Conservation (phyloP, 2,113 vertebrate genomes). For the Triplophysa rosa region DNA sequence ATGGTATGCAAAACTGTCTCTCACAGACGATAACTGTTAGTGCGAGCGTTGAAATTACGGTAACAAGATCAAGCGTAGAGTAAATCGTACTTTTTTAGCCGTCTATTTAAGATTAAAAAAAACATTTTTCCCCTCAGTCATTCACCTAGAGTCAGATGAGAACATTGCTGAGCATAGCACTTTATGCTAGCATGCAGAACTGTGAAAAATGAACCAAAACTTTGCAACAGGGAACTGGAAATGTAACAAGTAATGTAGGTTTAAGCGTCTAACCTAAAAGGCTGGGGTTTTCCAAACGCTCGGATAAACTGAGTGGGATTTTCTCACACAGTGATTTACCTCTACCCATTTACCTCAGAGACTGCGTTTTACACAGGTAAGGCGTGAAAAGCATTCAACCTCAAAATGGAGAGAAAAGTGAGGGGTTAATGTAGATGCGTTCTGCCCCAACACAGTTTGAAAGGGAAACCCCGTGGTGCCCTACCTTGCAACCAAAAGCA, state of each 20-base stretch:
- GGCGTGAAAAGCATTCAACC: slow-evolving; percentile 49
- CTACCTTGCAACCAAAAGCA: slow-evolving; percentile 37
- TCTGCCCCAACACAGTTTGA: slow-evolving; percentile 67
- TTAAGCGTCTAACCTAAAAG: slow-evolving; percentile 7
- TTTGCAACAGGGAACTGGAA: slow-evolving; percentile 17
- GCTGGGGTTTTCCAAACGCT: slow-evolving; percentile 50
- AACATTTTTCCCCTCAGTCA: not conserved
- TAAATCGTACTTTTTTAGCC: not conserved
- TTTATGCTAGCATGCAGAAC: slow-evolving; percentile 3
- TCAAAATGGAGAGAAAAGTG: slow-evolving; percentile 64
- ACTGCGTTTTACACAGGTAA: slow-evolving; percentile 57
- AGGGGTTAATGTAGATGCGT: slow-evolving; percentile 65
- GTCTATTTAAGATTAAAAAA: not conserved
- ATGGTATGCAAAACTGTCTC: not conserved
- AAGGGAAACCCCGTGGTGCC: slow-evolving; percentile 72
- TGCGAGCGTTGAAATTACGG: too few relatives aligned
- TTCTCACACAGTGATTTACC: slow-evolving; percentile 35
- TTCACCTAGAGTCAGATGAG: not conserved
- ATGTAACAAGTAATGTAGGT: slow-evolving; percentile 25
- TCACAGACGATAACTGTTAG: not conserved
- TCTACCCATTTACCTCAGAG: slow-evolving; percentile 55
- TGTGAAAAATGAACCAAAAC: slow-evolving; percentile 22
- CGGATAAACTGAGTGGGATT: slow-evolving; percentile 46
- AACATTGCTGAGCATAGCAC: not conserved
- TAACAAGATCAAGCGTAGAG: too few relatives aligned